Evolutionary conservation across 2,797 vertebrate species (phyloP).

Genomic region (Leptodactylus fallax): DNA sequence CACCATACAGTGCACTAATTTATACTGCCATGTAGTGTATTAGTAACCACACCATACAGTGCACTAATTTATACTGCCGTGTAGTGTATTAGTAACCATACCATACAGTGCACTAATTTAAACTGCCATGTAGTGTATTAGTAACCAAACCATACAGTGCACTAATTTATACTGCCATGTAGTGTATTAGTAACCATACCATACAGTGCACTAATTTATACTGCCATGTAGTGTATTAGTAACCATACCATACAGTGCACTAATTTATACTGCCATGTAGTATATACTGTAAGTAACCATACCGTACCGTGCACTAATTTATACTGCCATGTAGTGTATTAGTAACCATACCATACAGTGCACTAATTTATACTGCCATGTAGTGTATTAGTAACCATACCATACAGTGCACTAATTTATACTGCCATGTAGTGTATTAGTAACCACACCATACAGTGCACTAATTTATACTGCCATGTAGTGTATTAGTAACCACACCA

Average conservation of each 20-base stretch:
- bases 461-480: neutral
- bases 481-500: neutral
- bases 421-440: no score
- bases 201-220: neutral
- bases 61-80: neutral
- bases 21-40: neutral
- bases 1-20: neutral
- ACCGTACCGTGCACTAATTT: no score
- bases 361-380: neutral
- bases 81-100: neutral
- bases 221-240: neutral
- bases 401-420: no score
- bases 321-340: no score
- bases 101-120: neutral
- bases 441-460: no score
- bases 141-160: no score
- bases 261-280: neutral
- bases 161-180: neutral
- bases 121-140: neutral
- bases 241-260: no score
- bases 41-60: no score
- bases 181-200: neutral
- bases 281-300: neutral
- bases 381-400: neutral
- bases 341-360: neutral